Evolutionary conservation across 2,113 vertebrate species (phyloP).

Genomic region (Rhombomys opimus): DNA sequence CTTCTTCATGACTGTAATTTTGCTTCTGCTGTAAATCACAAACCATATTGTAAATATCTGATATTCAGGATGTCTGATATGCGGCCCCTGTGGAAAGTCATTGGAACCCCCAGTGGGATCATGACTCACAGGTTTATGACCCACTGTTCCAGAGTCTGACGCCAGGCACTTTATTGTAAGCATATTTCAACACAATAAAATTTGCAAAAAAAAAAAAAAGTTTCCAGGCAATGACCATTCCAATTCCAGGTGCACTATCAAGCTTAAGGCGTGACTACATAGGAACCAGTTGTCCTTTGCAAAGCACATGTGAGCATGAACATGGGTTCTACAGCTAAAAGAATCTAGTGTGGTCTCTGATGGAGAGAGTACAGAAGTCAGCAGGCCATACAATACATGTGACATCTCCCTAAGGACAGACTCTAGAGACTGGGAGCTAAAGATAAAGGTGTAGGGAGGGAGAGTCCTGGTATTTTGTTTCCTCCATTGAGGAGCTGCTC

Average conservation of each 20-base stretch:
- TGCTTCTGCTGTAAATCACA: no score
- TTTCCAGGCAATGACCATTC: background rate
- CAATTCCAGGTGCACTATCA: background rate
- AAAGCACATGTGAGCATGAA: background rate
- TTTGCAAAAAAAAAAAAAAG: background rate
- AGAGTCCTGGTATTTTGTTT: background rate
- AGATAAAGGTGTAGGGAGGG: background rate
- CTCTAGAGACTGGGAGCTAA: background rate
- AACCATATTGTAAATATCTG: no score
- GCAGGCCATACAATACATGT: background rate
- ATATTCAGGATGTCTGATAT: no score
- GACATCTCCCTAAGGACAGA: background rate
- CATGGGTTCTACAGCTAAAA: background rate
- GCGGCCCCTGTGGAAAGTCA: no score
- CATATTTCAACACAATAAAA: background rate
- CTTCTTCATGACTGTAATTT: no score
- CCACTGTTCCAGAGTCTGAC: background rate
- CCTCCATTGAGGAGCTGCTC: background rate
- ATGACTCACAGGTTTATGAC: no score
- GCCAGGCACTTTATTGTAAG: background rate
- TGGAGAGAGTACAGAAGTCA: background rate
- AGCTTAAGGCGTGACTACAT: background rate
- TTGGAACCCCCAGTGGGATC: no score
- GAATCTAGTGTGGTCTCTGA: background rate
- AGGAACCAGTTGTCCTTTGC: background rate